Conservation (phyloP, 1,140 invertebrate genomes). For the Diorhabda elongata region DNA sequence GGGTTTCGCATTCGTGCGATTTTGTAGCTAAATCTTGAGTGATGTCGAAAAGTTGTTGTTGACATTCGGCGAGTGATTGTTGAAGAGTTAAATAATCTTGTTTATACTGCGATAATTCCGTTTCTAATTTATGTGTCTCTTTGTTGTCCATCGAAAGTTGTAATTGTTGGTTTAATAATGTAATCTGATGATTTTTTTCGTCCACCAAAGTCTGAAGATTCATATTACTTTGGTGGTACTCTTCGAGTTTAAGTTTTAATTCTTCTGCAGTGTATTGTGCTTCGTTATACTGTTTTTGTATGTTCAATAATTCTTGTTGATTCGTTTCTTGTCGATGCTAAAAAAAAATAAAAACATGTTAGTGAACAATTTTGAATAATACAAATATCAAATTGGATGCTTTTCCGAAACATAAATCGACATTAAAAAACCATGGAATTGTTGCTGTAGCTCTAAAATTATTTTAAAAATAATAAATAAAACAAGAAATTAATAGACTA, state of each 20-base stretch:
- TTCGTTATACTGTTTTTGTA: constrained; percentile 18
- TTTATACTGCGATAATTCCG: constrained; percentile 16
- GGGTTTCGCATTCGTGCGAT: constrained; percentile 20
- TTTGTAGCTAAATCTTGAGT: constrained; percentile 19
- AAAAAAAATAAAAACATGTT: neutral
- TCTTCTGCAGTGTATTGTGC: constrained; percentile 15
- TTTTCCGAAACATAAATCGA: too few species aligned
- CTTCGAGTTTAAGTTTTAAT: constrained; percentile 22
- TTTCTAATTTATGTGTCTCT: constrained; percentile 19
- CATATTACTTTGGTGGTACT: constrained; percentile 11
- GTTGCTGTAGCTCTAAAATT: too few species aligned
- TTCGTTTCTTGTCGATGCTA: neutral
- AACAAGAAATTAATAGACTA: too few species aligned
- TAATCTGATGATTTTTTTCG: constrained; percentile 26
- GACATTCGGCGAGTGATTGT: constrained; percentile 14
- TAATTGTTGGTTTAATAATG: constrained; percentile 18
- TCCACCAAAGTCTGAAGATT: constrained; percentile 21
- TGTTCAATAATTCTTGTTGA: constrained; percentile 4
- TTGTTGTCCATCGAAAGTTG: constrained; percentile 23
- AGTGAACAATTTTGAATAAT: too few species aligned
- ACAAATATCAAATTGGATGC: too few species aligned
- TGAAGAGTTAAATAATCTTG: constrained; percentile 22
- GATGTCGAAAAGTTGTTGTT: constrained; percentile 19
- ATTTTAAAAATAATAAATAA: too few species aligned
- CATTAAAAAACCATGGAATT: too few species aligned